Conservation (phyloP, 2,888 invertebrate genomes). For the Eupithecia subfuscata region DNA sequence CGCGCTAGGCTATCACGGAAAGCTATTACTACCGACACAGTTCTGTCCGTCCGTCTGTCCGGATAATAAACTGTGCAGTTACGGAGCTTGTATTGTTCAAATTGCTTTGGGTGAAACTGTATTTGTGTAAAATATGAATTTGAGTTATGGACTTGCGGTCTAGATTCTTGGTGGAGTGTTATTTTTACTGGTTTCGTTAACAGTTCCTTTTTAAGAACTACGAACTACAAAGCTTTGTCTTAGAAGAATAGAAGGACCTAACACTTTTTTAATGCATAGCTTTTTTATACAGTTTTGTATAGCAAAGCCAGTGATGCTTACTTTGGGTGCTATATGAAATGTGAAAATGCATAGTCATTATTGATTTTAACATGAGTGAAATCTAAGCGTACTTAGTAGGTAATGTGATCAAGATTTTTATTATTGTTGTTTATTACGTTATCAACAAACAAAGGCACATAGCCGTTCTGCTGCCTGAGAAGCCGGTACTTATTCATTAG, state of each 20-base stretch:
- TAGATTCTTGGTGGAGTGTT: slow-evolving; percentile 27
- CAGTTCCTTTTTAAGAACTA: not conserved
- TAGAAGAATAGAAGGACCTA: no score
- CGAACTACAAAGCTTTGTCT: not conserved
- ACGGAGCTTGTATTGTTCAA: slow-evolving; percentile 52
- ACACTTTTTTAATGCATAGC: not conserved
- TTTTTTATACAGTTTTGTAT: no score
- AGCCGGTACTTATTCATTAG: not conserved
- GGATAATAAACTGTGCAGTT: slow-evolving; percentile 61
- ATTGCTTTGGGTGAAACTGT: slow-evolving; percentile 47
- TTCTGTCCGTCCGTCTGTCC: slow-evolving; percentile 63
- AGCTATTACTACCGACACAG: slow-evolving; percentile 70
- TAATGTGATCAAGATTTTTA: no score
- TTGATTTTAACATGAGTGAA: no score
- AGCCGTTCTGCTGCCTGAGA: not conserved
- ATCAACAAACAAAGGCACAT: not conserved
- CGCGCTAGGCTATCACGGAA: slow-evolving; percentile 65
- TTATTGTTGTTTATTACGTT: no score
- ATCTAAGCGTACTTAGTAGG: no score
- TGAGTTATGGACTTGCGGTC: slow-evolving; percentile 11
- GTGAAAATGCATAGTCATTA: no score
- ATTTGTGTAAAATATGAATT: slow-evolving; percentile 24
- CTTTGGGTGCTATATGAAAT: no score
- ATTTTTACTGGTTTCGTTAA: not conserved
- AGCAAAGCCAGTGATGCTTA: no score